Base-by-base conservation (phyloP, 2,888 invertebrate species). In the Frankliniella intonsa region DNA sequence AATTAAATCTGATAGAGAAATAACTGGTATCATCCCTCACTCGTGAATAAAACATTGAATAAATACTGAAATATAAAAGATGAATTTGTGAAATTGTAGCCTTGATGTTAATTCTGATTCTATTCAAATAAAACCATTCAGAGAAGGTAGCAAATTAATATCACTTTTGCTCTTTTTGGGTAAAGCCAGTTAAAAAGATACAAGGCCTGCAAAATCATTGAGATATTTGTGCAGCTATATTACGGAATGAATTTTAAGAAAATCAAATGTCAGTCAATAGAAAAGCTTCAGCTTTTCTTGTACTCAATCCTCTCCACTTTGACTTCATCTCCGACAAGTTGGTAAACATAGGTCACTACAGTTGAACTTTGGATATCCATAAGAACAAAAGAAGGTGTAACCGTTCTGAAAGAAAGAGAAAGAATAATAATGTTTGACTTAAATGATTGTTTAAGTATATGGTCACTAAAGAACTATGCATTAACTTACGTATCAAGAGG, bases 281-380 rank as follows among this genome's bases (percentile, higher is more conserved):
- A 38, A 76, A 25, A 76, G n/a, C 82, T 85, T 90, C 92, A 94
- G 87, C 92, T 93, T 87, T 98, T 98, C 88, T 97, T 97, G 88
- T 97, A 99, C 88, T 98, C 98, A 86, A 98, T 98, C 88, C 98
- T 92, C 88, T 99, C 98, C 3, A 99, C 99, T 90, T 99, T 99
- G n/a, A 99, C 99, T 88, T 99, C 98, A 86, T 98, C 98, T 5
- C 96, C 97, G 80, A 98, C 93, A 81, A 99, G 90, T 87, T 99
- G 98, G 89, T 99, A 99, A 3, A 99, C 97, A 87, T 99, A 99
- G 0, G 98, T 98, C 14, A 98, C 97, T 27, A 99, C 98, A 3
- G 97, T 97, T 0, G 97, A 94, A 86, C 97, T 97, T 89, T 99
- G 99, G 85, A 99, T 99, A 88, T 99, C 99, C 95, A 99, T 97